Base-by-base conservation (phyloP, 2,113 vertebrate species). In the Lepus timidus region DNA sequence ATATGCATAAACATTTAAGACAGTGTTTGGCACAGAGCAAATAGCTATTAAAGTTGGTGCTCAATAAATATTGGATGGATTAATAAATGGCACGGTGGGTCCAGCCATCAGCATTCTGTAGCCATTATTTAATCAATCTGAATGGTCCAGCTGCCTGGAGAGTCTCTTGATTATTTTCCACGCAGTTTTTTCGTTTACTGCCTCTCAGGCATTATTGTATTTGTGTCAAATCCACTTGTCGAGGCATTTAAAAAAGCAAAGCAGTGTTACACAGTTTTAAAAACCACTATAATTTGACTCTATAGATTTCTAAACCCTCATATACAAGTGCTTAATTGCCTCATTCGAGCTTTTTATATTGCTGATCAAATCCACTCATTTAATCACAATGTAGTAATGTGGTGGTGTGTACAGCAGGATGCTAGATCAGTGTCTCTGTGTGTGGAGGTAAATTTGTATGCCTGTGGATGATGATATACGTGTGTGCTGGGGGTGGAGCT, bases 201-300 rank as follows among this genome's bases (percentile, higher is more conserved):
- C 78, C 82, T 92, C 52, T 85, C 29, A 88, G n/a, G 62, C 71
- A 83, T 93, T 95, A 96, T 90, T 93, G 85, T 85, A 95, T 95
- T 97, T 97, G 65, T 93, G 92, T 96, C 95, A 95, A 90, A 39
- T 80, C 25, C 23, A 80, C 73, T 96, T 86, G 65, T 93, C 78
- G 93, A 82, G 94, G 83, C 81, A 88, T 85, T 96, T 93, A 71
- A 96, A 94, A 93, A 89, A 79, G 61, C 58, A 90, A 92, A 92
- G 70, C 90, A 70, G 44, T 76, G 44, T 62, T 92, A 78, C 78
- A 14, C 67, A 71, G 73, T 64, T 81, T 95, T 94, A 76, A 82
- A 95, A 95, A 91, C 29, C 55, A 85, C 82, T 90, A 33, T 58
- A 78, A 94, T 94, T 75, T 85, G 61, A 78, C 61, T 90, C 62